Evolutionary conservation across 2,797 vertebrate species (phyloP), one percentile per base, ranked within the genome.

Genomic region (Agapornis canus): DNA sequence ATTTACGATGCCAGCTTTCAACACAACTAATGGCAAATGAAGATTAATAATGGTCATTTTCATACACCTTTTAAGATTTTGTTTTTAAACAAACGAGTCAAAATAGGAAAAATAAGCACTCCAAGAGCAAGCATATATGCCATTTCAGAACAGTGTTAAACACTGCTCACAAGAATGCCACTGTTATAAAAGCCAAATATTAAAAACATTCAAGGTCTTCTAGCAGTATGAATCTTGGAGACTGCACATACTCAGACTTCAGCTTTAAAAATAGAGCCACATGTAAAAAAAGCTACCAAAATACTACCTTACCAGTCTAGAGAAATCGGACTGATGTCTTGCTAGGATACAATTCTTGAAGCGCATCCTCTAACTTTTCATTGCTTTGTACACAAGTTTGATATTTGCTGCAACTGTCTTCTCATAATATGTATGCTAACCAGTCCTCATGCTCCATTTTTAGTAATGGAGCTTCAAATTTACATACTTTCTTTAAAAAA

Each of bases 41-140:
- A 89, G 82, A 97, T 94, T 96, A 93, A 94, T 72, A 94, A 93
- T 77, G 66, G 65, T 63, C 90, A 80, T 97, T 96, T 82, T 70
- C 68, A 88, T 64, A 32, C 21, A 88, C 79, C 56, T 87, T 78
- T 81, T 75, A 91, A 86, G 76, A 81, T 68, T 89, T 82, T 89
- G 77, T 52, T 71, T 92, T 89, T 56, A 70, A 91, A 94, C 63
- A 92, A 59, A 82, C 42, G 75, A 91, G 43, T 65, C 60, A 39
- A 80, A 94, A 95, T 57, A 91, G 8, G 60, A 92, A 93, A 80
- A 96, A 45, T 35, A 83, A 80, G 64, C 42, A 68, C 79, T 85
- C 31, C 80, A 91, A 81, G n/a, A 90, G 85, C 49, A 91, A 66
- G 49, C 45, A 66, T 5, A 17, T 47, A 26, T 76, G n/a, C 42